Base-by-base conservation (phyloP, 2,888 invertebrate species). In the Cephus runcator region DNA sequence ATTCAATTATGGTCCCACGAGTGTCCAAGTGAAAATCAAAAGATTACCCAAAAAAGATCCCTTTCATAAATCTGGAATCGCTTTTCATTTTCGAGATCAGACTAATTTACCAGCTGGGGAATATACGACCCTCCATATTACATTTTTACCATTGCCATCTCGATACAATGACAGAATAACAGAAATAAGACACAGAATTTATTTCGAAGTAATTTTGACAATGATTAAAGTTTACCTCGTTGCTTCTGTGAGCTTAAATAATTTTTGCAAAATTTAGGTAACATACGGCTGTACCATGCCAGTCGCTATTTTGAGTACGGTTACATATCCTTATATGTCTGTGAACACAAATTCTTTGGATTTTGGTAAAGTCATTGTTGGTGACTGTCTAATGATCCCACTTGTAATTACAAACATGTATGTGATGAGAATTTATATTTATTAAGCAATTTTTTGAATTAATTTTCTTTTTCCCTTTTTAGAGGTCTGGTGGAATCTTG, bases 211-310 rank as follows among this genome's bases (percentile, higher is more conserved):
- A 85, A 84, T 79, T 83, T 84, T 74, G 33, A 79, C 74, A 35
- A 31, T 34, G 9, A n/a, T 76, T 83, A 73, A 23, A 76, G 73
- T 56, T 75, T 12, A 31, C 40, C 73, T 12, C 23, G 31, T 73
- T 34, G 73, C 30, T 73, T 56, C 9, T 56, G 23, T 56, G 40
- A 56, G 40, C 40, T 56, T 76, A 68, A 75, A 75, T 69, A 74
- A 56, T 35, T 74, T 76, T 77, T 40, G 77, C 40, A 56, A 23
- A 76, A 40, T 81, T 23, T 75, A 94, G 93, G 93, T 95, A 9
- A 92, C 92, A 1, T 93, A 93, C 84, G 95, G 95, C 31, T 92
- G 93, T 33, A 93, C 91, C n/a, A 93, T 95, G 79, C 94, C 94
- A 1, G 88, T 95, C 40, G 89, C 91, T 68, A 91, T 95, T 23